phyloP scores from a whole-genome alignment of 2,888 invertebrate species.

The Saturnia japonica region DNA sequence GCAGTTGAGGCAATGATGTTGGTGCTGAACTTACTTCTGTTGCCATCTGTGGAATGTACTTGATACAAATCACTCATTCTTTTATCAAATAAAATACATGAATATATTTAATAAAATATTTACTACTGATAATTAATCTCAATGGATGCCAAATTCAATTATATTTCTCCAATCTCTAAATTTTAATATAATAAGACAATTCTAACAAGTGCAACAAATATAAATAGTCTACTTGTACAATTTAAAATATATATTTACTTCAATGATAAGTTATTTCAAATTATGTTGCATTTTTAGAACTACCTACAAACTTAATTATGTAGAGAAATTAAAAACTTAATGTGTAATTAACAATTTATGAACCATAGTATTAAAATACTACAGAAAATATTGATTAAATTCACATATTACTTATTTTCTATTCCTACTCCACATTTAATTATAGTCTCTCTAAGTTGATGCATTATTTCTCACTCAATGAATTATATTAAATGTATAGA shows the following conservation, averaged over 20 bases:
- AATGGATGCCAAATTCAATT: neutral
- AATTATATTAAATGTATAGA: neutral
- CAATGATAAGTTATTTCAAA: neutral
- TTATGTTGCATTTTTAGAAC: neutral
- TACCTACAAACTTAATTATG: neutral
- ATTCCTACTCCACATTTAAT: neutral
- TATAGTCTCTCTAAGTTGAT: neutral
- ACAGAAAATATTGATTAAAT: neutral
- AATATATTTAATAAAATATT: too few relatives aligned
- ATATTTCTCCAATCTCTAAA: neutral
- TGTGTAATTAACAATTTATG: neutral
- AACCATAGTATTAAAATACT: neutral
- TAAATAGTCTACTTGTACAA: neutral
- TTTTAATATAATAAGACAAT: neutral
- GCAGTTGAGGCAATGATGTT: slow-evolving; percentile 60
- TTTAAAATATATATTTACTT: neutral
- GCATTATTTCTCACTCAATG: neutral
- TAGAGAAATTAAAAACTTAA: neutral
- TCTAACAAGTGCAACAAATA: too few relatives aligned
- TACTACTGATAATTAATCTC: neutral
- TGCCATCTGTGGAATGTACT: slow-evolving; percentile 57
- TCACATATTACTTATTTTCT: neutral
- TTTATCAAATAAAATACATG: neutral
- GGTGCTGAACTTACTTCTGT: slow-evolving; percentile 65
- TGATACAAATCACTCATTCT: neutral